Percentiles rank a stretch among this genome's conserved stretches.
Conservation (phyloP, 2,888 invertebrate species). For the Synergus japonicus region DNA sequence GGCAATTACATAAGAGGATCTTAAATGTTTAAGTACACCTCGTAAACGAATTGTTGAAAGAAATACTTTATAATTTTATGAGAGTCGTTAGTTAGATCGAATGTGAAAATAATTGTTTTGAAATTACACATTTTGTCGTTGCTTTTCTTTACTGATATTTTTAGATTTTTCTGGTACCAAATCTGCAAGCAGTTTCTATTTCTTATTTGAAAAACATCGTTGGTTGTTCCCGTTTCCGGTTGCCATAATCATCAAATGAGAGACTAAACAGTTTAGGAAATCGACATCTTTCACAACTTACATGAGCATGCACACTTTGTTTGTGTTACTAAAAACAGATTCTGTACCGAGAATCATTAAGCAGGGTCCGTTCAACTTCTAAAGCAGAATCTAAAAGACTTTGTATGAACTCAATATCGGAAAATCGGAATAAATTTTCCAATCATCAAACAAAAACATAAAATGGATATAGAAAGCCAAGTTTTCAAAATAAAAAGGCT, state of each 20-base stretch:
- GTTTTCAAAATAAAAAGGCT: no score
- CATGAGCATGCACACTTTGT: neutral
- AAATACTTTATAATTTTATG: no score
- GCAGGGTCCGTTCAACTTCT: neutral
- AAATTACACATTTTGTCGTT: neutral
- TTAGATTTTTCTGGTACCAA: neutral
- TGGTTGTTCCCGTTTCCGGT: slow-evolving; percentile 3
- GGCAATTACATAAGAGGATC: neutral
- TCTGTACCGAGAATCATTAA: neutral
- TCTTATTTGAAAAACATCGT: neutral
- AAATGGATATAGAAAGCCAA: no score
- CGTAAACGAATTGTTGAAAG: no score
- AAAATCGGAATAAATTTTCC: no score
- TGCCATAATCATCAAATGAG: slow-evolving; percentile 4
- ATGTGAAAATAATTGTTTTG: neutral
- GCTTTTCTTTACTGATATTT: neutral
- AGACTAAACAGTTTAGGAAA: slow-evolving; percentile 19
- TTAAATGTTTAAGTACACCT: no score
- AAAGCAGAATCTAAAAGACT: neutral
- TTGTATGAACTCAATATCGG: neutral
- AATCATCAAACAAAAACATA: no score
- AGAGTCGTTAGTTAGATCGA: no score
- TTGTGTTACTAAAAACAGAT: slow-evolving; percentile 6
- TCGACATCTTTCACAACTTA: slow-evolving; percentile 1
- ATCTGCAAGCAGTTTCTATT: neutral